phyloP scores from a whole-genome alignment of 2,797 vertebrate species.

The Chiloscyllium punctatum region DNA sequence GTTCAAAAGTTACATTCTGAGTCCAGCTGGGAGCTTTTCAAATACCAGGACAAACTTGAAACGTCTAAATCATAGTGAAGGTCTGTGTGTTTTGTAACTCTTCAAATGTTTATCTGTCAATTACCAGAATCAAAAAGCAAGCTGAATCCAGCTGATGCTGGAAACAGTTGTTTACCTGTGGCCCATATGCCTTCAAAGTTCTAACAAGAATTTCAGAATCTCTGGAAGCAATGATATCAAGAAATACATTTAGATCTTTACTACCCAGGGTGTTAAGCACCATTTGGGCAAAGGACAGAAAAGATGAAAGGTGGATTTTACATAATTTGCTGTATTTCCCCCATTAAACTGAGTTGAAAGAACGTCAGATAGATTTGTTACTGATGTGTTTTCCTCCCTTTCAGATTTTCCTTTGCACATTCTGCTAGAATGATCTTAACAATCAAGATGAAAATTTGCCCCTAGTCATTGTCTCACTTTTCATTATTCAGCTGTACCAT shows the following conservation, averaged over 20 bases:
- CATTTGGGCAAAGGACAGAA: neutral
- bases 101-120: neutral
- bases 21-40: neutral
- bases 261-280: neutral
- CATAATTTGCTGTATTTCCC: neutral
- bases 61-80: neutral
- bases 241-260: neutral
- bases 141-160: neutral
- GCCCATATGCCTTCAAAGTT: neutral
- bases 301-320: too few species aligned
- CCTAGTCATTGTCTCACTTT: neutral
- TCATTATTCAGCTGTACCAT: neutral
- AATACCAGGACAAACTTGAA: neutral
- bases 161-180: neutral
- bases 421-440: neutral
- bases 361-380: neutral
- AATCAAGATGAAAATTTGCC: neutral
- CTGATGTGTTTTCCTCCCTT: neutral
- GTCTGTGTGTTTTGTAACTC: neutral
- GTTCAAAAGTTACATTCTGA: neutral
- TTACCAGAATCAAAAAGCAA: neutral
- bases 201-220: neutral
- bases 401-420: neutral
- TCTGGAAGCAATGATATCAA: neutral
- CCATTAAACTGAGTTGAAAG: too few species aligned